phyloP scores from a whole-genome alignment of 2,888 invertebrate species.

The Drepana falcataria region DNA sequence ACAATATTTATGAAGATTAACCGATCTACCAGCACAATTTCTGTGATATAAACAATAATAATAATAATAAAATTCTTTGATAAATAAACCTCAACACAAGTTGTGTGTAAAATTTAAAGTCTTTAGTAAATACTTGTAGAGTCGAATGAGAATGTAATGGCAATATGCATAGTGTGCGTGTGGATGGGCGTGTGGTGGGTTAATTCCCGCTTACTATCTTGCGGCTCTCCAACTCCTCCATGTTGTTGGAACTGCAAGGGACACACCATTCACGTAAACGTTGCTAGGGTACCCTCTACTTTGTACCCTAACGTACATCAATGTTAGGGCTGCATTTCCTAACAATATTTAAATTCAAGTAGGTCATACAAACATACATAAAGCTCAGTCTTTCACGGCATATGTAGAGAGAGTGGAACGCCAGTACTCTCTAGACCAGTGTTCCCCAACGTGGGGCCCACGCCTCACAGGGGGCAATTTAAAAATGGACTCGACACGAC shows the following conservation, averaged over 20 bases:
- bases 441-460: too few species aligned
- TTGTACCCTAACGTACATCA: too few species aligned
- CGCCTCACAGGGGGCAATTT: too few species aligned
- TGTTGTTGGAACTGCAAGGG: conserved; percentile 63
- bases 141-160: conserved; percentile 1
- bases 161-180: background rate
- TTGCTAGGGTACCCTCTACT: too few species aligned
- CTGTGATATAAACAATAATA: background rate
- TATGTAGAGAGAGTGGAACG: too few species aligned
- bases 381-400: too few species aligned
- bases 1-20: background rate
- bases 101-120: background rate
- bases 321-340: too few species aligned
- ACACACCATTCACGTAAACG: background rate
- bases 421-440: too few species aligned
- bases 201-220: conserved; percentile 76
- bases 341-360: too few species aligned
- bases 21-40: background rate
- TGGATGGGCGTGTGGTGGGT: conserved; percentile 22
- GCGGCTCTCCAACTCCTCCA: conserved; percentile 73
- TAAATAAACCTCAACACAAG: background rate
- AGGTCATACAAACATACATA: too few species aligned
- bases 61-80: background rate
- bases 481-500: too few species aligned
- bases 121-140: background rate